Evolutionary conservation across 2,888 invertebrate genomes (phyloP), one percentile per base, ranked within the genome.

Genomic region (Syrista parreyssii): DNA sequence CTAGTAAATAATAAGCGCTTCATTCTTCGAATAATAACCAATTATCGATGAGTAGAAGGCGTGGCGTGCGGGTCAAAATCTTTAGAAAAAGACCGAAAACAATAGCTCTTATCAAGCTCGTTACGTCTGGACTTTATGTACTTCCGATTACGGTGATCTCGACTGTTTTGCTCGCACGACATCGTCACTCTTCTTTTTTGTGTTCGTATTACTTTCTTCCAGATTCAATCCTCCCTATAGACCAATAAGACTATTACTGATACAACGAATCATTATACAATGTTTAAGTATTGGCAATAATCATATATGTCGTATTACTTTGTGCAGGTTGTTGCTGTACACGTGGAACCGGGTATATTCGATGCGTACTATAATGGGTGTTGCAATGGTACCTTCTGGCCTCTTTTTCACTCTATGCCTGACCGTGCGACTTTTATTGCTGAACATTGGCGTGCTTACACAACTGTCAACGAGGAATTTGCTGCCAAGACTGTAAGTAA

Each of bases 351-450:
- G 0, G 93, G 93, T 77, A 93, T 96, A 78, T 97, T 97, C 88
- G 96, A 97, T 87, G 95, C 95, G 79, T 98, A 97, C 91, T 98
- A 98, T 93, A 97, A 98, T 92, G 97, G 97, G 12, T 97, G 97
- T 91, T 97, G 97, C 89, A 97, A 97, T 88, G 97, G 96, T 31
- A 97, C 97, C 1, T 97, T 97, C 90, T 98, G 98, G 98, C 98
- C 98, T 0, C 92, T 97, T 23, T 97, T 97, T 89, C 97, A 97
- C 91, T 97, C 97, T 30, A 97, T 97, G 97, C 97, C 97, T 0
- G 97, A 97, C 85, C 92, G 97, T 77, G 97, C 97, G 6, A 95
- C 95, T 23, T 97, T 97, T 90, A 95, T 95, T 82, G 95, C 94
- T 0, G 96, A 96, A 81, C 95, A 97, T 87, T 97, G 97, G 97